A percentile compares a stretch with the other conserved stretches of the same genome.
Conservation (phyloP, 2,113 vertebrate species). For the Nestor notabilis region DNA sequence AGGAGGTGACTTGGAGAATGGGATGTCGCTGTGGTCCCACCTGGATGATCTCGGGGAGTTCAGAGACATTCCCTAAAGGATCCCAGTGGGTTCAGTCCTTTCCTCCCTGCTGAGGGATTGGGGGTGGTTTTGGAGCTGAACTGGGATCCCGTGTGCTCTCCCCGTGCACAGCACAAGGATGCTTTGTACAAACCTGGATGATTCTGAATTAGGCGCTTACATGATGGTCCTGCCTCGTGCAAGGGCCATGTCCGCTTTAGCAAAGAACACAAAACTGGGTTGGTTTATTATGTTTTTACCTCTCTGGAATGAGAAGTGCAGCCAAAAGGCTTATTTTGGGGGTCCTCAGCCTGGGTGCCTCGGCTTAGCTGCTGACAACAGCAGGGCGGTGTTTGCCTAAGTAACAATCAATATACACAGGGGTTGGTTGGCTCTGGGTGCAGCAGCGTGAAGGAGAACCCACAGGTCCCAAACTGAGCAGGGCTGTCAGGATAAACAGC, state of each 20-base stretch:
- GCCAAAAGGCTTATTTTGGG: background rate
- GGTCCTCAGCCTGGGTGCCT: background rate
- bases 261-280: background rate
- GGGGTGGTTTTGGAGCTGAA: background rate
- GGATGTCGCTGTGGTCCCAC: background rate
- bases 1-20: background rate
- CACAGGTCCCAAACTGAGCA: no score
- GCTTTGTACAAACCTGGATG: rapidly evolving
- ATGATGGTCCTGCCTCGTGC: rapidly evolving
- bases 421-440: rapidly evolving
- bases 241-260: rapidly evolving
- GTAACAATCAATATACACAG: rapidly evolving
- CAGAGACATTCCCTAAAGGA: background rate
- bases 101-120: background rate
- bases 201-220: rapidly evolving
- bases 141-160: rapidly evolving
- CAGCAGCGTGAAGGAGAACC: background rate
- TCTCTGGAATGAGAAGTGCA: no score
- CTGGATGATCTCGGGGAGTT: background rate
- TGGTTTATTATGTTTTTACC: background rate
- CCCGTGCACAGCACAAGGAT: rapidly evolving
- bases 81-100: rapidly evolving
- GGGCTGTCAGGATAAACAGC: background rate
- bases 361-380: background rate
- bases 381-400: background rate